Base-by-base conservation (phyloP, 2,797 vertebrate genomes). In the Gephyroberyx darwinii region DNA sequence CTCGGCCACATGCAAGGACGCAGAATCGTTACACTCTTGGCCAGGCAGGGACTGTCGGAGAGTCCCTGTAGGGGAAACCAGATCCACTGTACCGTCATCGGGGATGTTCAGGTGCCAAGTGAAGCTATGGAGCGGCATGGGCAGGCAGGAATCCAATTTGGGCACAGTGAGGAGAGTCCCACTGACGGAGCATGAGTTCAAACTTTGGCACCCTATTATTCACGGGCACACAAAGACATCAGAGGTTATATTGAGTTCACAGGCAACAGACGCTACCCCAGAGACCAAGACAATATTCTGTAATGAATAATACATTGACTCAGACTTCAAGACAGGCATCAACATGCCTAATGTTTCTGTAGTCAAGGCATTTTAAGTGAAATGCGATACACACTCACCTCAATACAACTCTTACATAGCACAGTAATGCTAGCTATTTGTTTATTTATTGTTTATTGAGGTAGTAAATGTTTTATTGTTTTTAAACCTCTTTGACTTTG, bases 21-120 rank as follows among this genome's bases (percentile, higher is more conserved):
- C 74, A 0, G 64, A 13, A 0, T 66, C 63, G 2, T 83, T 90
- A 65, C 97, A 98, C 64, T 56, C 73, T 72, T 94, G 91, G 54
- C 94, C 93, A 0, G 87, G 89, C 0, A 95, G n/a, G 0, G 90
- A 90, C 78, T 97, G 97, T 8, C 77, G 91, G 31, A 99, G 92
- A 65, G 90, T 93, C 69, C 93, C 89, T 1, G 69, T 74, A 0
- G 92, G 92, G 0, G 94, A 93, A 0, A 20, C 66, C 10, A 96
- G 91, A 68, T 96, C 92, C 69, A 96, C 47, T 0, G 93, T 94
- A 69, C 84, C 73, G 43, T 92, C 22, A 61, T 91, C 57, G 0
- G 94, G 92, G 70, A 94, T 88, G 12, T 26, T 80, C 22, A 99
- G 20, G 75, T 92, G 87, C 97, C 97, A 99, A 41, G 90, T 93